Base-by-base conservation (phyloP, 2,888 invertebrate species). In the Caenorhabditis sp. region DNA sequence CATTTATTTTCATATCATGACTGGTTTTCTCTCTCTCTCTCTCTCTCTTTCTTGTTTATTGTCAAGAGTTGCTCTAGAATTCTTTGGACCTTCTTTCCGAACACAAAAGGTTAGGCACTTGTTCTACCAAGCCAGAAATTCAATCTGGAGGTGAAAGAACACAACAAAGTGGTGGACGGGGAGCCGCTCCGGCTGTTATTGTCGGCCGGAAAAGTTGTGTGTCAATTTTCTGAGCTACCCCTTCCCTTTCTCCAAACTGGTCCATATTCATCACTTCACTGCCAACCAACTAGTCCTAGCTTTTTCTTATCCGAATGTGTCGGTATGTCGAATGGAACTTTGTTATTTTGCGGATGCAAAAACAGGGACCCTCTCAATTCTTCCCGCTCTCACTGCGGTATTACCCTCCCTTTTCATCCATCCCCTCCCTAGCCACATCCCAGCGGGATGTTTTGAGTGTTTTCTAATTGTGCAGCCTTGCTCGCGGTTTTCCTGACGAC, bases 391-490 rank as follows among this genome's bases (percentile, higher is more conserved):
- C 48, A 24, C 43, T 15, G 46, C 26, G 22, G 35, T 46, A 30
- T 6, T 22, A 20, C 26, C 46, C 35, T 9, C 17, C 20, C 41
- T 26, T 30, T 8, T 58, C 35, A 24, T 32, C 2, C 4, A 30
- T 45, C 27, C 35, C 26, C 13, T 27, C 11, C n/a, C 9, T 32
- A 39, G 53, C 52, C 30, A 20, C 41, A 56, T 43, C 56, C 56
- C 56, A 32, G 22, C 45, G 46, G 59, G 59, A 59, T 59, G 43
- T 59, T 59, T 59, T 59, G 59, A 59, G 59, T 59, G 59, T 59
- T 43, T 59, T 59, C 59, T 59, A 59, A 59, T 59, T 56, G 56
- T 59, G 59, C 46, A 22, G 32, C 22, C 41, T 41, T 15, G 17
- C 9, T 17, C 26, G 13, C 30, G n/a, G 9, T 43, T 24, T 26